Evolutionary conservation across 1,140 invertebrate genomes (phyloP).

Genomic region (Dendroctonus valens): DNA sequence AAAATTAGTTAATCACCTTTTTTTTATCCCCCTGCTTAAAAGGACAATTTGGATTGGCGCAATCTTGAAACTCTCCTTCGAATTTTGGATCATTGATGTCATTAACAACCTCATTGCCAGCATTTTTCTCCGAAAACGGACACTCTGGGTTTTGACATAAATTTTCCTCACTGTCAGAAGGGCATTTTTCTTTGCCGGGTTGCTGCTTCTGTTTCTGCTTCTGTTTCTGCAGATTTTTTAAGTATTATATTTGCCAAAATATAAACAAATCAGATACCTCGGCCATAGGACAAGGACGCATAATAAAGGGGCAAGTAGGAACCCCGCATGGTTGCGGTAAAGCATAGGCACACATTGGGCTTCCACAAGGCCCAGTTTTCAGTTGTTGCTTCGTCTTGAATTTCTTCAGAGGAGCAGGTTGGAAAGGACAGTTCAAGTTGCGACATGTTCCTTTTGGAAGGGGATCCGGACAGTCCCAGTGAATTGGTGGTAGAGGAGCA

Average conservation of each 20-base stretch:
- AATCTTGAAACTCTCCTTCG: conserved; percentile 29
- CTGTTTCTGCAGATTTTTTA: neutral
- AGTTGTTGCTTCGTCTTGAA: conserved; percentile 21
- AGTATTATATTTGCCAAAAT: neutral
- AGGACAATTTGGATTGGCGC: conserved; percentile 40
- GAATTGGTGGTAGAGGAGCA: conserved; percentile 40
- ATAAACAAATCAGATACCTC: conserved; percentile 8
- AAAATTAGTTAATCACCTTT: neutral
- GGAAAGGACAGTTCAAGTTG: conserved; percentile 46
- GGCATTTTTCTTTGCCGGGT: neutral
- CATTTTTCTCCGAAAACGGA: conserved; percentile 19
- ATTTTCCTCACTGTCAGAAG: conserved; percentile 7
- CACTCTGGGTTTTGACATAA: conserved; percentile 31
- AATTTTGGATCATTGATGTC: conserved; percentile 8
- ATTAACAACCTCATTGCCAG: neutral
- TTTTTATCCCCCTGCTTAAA: conserved; percentile 19
- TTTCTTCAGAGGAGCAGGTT: conserved; percentile 25
- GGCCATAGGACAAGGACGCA: conserved; percentile 31
- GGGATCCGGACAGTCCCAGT: conserved; percentile 50
- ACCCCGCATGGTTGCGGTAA: conserved; percentile 36
- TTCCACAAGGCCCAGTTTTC: conserved; percentile 39
- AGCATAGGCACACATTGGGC: conserved; percentile 39
- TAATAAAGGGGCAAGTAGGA: conserved; percentile 38
- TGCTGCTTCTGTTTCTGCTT: neutral
- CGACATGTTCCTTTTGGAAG: conserved; percentile 45